Base-by-base conservation (phyloP, 2,113 vertebrate genomes). In the Poicephalus meyeri region DNA sequence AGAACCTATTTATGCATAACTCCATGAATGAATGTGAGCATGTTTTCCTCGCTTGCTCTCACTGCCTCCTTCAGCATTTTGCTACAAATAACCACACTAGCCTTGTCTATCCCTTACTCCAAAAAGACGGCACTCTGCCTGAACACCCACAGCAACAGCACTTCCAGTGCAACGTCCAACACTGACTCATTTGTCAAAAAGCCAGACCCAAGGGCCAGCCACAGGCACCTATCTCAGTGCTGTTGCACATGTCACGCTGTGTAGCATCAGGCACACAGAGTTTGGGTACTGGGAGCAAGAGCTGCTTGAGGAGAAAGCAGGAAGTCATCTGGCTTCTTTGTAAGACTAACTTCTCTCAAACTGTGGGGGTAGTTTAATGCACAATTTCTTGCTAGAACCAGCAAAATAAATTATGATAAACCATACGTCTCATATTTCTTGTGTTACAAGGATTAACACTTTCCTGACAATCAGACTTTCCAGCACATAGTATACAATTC, bases 211-310 rank as follows among this genome's bases (percentile, higher is more conserved):
- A 37, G 71, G 52, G 46, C 46, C 74, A 18, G 25, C 44, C 26
- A 14, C 3, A 0, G 33, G 28, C 60, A 15, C n/a, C 33, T 35
- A 69, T 25, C 33, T 68, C 76, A 37, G 4, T 2, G 7, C 44
- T 13, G 0, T 7, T 2, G 0, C 39, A 7, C 19, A 3, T 7
- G 42, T 56, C 47, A 1, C 0, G 0, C 60, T 16, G 42, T 0
- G 9, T 5, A 39, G 58, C 3, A 0, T 29, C 26, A 12, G 0
- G 1, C n/a, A 14, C 64, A 4, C 13, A 13, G 31, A 9, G 33
- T 13, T 44, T 28, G 42, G 52, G 37, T 20, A 23, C 65, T 5
- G 42, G n/a, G 12, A 42, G n/a, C 65, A 68, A 21, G 21, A 0
- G 28, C 5, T 41, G 31, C 39, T 35, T 9, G 31, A 61, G 41